Base-by-base conservation (phyloP, 2,113 vertebrate species). In the Perca schrenkii region DNA sequence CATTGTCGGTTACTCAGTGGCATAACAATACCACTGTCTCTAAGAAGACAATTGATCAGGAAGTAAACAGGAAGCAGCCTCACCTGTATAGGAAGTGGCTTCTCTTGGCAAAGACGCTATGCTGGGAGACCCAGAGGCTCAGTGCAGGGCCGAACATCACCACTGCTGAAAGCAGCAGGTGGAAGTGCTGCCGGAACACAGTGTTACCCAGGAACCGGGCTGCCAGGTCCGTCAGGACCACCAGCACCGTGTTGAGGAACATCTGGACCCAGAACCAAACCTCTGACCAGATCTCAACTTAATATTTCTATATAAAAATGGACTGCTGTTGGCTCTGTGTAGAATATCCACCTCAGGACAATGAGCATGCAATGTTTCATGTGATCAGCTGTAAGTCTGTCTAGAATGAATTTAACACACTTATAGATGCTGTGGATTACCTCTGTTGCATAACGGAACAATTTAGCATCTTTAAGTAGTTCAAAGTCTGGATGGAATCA, bases 11-110 rank as follows among this genome's bases (percentile, higher is more conserved):
- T 11, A 43, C 40, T 19, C 60, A 36, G 8, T 19, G 16, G 31
- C 31, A 19, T 3, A 25, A 66, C 4, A 40, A 21, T 1, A 10
- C 3, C 12, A 5, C 22, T 43, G 15, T 36, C 16, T 21, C 15
- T 25, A 70, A 76, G 40, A n/a, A 36, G 8, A 64, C 49, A 19
- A 34, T 6, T 15, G 13, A 52, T 7, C 15, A 62, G 40, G 31
- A 50, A 34, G 73, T 62, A 36, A 50, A 80, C 67, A 82, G 80
- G 78, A 85, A 80, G 50, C 31, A 1, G 22, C 14, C 96, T 97
- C 90, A 98, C 97, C 97, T 96, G 94, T 97, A 97, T 50, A 98
- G 96, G 93, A 97, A 97, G 88, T 97, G 96, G 67, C 91, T 96
- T 62, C 92, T 96, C 85, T 94, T 97, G 84, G 97, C 97, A 70